Base-by-base conservation (phyloP, 2,888 invertebrate species). In the Laspeyria flexula region DNA sequence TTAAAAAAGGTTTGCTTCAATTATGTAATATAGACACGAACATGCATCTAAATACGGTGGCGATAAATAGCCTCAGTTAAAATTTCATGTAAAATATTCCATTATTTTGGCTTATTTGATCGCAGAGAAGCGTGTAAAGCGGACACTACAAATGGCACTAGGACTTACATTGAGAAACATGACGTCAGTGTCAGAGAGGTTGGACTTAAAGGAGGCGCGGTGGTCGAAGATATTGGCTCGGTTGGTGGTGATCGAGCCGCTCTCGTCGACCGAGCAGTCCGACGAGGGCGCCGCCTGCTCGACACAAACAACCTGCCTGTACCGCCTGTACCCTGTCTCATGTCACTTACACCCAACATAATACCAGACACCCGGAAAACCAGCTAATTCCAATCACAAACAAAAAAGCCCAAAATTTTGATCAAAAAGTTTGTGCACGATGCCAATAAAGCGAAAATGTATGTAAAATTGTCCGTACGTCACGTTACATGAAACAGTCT, bases 121-220 rank as follows among this genome's bases (percentile, higher is more conserved):
- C 54, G 65, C 69, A 29, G 27, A 47, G 52, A 70, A 71, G 65
- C 71, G 57, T 73, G 57, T 63, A 50, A 56, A 55, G 64, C 58
- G 49, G 62, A 64, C 58, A 65, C 71, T 70, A 74, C 79, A 71
- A 76, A 75, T 79, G 64, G 71, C 73, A 79, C 81, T 82, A 85
- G 71, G 90, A 94, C 95, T 95, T 95, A 97, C 97, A 94, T 96
- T 96, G 88, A 96, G 95, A 84, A 96, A 95, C 91, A 97, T 96
- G 83, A 97, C 96, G 93, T 98, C 98, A 80, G 97, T 98, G 90
- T 98, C 98, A 73, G 98, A 98, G 78, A 98, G 96, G 72, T 98
- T 97, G 75, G 97, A 97, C 81, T 98, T 95, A 93, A 97, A 96
- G 85, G 94, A 96, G 84, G 94, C 95, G 86, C 95, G 95, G 88